phyloP scores from a whole-genome alignment of 1,140 invertebrate genomes.

The Drosophila saltans region DNA sequence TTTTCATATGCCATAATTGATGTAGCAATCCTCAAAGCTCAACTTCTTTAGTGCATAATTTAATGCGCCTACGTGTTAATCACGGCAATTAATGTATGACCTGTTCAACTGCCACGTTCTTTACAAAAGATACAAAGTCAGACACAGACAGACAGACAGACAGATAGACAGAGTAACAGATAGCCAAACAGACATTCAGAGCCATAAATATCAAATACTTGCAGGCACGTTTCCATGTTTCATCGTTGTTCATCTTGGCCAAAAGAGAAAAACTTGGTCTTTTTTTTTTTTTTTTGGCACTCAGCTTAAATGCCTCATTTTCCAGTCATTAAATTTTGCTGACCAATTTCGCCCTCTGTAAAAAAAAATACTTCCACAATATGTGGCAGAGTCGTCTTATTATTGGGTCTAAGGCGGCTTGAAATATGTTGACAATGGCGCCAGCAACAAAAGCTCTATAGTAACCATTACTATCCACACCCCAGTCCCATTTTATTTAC shows the following conservation, averaged over 20 bases:
- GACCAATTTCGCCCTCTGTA: constrained; percentile 68
- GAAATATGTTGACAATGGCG: constrained; percentile 82
- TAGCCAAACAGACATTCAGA: constrained; percentile 44
- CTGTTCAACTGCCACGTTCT: constrained; percentile 32
- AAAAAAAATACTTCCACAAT: constrained; percentile 34
- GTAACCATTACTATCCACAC: constrained; percentile 12
- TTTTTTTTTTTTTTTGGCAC: constrained; percentile 53
- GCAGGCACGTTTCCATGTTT: constrained; percentile 43
- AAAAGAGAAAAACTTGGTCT: constrained; percentile 21
- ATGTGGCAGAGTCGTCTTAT: constrained; percentile 64
- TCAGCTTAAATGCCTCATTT: constrained; percentile 79
- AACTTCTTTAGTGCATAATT: constrained; percentile 66
- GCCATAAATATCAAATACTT: constrained; percentile 68
- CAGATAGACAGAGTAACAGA: constrained; percentile 34
- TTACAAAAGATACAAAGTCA: constrained; percentile 21
- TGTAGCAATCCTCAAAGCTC: constrained; percentile 42
- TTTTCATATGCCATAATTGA: constrained; percentile 69
- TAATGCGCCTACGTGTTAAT: constrained; percentile 78
- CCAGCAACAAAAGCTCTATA: constrained; percentile 64
- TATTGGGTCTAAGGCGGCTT: constrained; percentile 66
- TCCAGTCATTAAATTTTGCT: constrained; percentile 77
- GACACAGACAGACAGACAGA: constrained; percentile 1
- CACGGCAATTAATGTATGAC: constrained; percentile 70
- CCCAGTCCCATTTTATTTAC: constrained; percentile 11
- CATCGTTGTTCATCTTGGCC: constrained; percentile 30